These are phyloP conservation scores for Alces alces DNA, from an alignment of 2,113 vertebrate species.

Conservation along the genomic window DNA sequence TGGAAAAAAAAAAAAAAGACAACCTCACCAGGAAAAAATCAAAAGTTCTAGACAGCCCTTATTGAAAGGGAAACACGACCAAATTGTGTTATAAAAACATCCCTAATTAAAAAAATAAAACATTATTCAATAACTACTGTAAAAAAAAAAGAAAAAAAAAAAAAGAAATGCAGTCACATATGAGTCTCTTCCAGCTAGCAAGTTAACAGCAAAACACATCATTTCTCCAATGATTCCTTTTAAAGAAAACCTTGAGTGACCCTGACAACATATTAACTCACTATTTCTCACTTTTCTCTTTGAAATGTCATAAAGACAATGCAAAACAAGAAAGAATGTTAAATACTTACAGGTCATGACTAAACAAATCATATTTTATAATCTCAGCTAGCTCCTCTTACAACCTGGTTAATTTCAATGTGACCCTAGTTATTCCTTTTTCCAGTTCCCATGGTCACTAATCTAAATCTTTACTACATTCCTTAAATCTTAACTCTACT, in stretches of 20 bases:
- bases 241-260: neutral
- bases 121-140: too few species aligned
- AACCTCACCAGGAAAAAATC: too few species aligned
- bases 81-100: too few species aligned
- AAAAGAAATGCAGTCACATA: too few species aligned
- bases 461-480: neutral
- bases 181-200: neutral
- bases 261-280: neutral
- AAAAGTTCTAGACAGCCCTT: too few species aligned
- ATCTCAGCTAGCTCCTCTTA: neutral
- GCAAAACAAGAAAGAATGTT: neutral
- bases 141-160: too few species aligned
- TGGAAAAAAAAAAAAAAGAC: too few species aligned
- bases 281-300: neutral
- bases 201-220: neutral
- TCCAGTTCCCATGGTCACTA: neutral
- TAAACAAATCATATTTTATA: slow-evolving; percentile 2
- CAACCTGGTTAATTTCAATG: neutral
- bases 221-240: slow-evolving; percentile 1
- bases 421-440: neutral
- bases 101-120: too few species aligned
- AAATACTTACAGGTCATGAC: neutral
- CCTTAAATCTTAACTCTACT: neutral
- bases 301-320: slow-evolving; percentile 4
- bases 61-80: too few species aligned